Conservation (phyloP, 1,140 invertebrate genomes). For the Philaenus spumarius region DNA sequence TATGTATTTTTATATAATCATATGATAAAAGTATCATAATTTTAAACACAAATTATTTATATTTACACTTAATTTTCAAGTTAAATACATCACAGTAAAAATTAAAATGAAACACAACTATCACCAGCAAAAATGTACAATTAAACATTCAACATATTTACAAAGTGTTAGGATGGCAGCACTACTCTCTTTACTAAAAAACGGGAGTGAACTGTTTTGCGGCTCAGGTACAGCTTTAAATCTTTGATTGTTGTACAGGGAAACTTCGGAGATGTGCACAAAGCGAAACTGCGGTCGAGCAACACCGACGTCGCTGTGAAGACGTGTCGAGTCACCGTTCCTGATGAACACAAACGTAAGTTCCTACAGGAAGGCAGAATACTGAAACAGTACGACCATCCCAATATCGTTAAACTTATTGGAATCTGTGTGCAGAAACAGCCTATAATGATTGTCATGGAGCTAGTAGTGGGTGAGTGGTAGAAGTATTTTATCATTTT, state of each 20-base stretch:
- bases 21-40: too few relatives aligned
- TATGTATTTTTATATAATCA: too few relatives aligned
- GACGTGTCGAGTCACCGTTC: conserved; percentile 87
- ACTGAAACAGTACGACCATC: conserved; percentile 94
- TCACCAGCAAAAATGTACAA: too few relatives aligned
- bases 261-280: conserved; percentile 96
- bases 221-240: too few relatives aligned
- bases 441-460: conserved; percentile 99
- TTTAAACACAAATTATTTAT: too few relatives aligned
- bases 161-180: too few relatives aligned
- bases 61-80: too few relatives aligned
- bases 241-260: conserved; percentile 64
- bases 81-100: too few relatives aligned
- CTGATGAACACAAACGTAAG: conserved; percentile 93
- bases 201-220: too few relatives aligned
- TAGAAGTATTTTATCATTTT: neutral
- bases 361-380: conserved; percentile 95
- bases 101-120: too few relatives aligned
- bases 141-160: too few relatives aligned
- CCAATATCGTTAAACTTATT: conserved; percentile 93
- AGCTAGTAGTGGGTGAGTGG: conserved; percentile 77
- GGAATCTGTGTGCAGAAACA: conserved; percentile 97
- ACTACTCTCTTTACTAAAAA: too few relatives aligned
- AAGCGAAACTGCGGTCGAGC: conserved; percentile 74
- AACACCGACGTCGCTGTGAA: conserved; percentile 90